Conservation (phyloP, 2,888 invertebrate genomes). For the Orchesellides sinensis region DNA sequence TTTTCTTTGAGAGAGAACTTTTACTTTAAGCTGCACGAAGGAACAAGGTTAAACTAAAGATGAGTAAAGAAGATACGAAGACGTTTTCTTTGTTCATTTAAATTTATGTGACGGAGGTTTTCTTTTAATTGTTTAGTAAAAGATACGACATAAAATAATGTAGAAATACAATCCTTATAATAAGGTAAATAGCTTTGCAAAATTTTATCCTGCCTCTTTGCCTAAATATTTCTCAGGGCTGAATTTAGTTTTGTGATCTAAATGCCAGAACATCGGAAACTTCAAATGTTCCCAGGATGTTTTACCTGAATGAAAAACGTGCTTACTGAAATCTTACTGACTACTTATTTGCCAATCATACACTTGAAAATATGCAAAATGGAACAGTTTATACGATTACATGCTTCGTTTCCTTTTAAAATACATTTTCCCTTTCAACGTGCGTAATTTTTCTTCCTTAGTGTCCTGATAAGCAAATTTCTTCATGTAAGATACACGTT, state of each 20-base stretch:
- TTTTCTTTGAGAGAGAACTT: constrained; percentile 12
- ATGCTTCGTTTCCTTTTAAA: constrained; percentile 17
- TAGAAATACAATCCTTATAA: too few species aligned
- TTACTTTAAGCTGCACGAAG: constrained; percentile 19
- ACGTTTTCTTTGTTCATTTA: background rate
- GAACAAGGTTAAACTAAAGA: constrained; percentile 11
- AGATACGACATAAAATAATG: too few species aligned
- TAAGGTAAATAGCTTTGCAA: too few species aligned
- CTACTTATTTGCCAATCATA: too few species aligned
- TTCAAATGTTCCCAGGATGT: too few species aligned
- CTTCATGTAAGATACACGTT: background rate
- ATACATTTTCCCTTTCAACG: constrained; percentile 11
- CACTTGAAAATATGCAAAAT: constrained; percentile 14
- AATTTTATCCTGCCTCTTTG: too few species aligned
- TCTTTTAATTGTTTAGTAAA: constrained; percentile 1
- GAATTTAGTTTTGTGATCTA: too few species aligned
- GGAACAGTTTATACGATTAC: constrained; percentile 18
- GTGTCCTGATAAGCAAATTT: background rate
- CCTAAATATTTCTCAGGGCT: too few species aligned
- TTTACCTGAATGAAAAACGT: too few species aligned
- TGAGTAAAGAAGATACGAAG: background rate
- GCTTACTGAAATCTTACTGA: too few species aligned
- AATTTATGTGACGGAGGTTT: background rate
- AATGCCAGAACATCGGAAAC: too few species aligned
- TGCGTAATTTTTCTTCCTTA: background rate